Conservation (phyloP, 2,888 invertebrate species). For the Clusia tigrina region DNA sequence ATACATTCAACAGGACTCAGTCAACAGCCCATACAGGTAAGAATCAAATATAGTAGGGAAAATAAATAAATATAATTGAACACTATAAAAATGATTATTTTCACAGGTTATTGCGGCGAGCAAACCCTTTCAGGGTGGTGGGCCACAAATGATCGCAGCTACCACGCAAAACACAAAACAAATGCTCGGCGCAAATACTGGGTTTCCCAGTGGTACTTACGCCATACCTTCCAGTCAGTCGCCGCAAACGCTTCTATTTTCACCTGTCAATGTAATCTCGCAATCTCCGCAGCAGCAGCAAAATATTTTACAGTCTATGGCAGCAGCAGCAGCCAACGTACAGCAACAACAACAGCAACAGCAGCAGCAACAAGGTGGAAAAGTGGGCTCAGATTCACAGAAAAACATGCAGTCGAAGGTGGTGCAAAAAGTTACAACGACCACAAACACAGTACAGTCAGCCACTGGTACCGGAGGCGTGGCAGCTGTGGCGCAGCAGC, state of each 20-base stretch:
- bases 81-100: neutral
- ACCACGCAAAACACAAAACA: constrained; percentile 72
- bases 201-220: constrained; percentile 69
- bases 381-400: constrained; percentile 26
- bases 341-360: constrained; percentile 54
- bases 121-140: constrained; percentile 84
- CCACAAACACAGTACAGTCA: constrained; percentile 57
- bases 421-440: constrained; percentile 67
- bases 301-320: constrained; percentile 61
- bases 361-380: constrained; percentile 43
- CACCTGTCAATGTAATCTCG: constrained; percentile 64
- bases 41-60: neutral
- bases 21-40: constrained; percentile 69
- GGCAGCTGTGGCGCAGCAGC: constrained; percentile 50
- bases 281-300: constrained; percentile 64
- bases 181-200: constrained; percentile 66
- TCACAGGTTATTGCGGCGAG: constrained; percentile 72
- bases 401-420: constrained; percentile 65
- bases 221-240: constrained; percentile 80
- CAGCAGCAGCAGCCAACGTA: constrained; percentile 43
- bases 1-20: constrained; percentile 67
- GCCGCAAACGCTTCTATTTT: constrained; percentile 79
- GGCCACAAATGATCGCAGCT: constrained; percentile 85
- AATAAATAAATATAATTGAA: neutral
- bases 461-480: constrained; percentile 58